Conservation (phyloP, 2,113 vertebrate genomes). For the Pomatostomus ruficeps region DNA sequence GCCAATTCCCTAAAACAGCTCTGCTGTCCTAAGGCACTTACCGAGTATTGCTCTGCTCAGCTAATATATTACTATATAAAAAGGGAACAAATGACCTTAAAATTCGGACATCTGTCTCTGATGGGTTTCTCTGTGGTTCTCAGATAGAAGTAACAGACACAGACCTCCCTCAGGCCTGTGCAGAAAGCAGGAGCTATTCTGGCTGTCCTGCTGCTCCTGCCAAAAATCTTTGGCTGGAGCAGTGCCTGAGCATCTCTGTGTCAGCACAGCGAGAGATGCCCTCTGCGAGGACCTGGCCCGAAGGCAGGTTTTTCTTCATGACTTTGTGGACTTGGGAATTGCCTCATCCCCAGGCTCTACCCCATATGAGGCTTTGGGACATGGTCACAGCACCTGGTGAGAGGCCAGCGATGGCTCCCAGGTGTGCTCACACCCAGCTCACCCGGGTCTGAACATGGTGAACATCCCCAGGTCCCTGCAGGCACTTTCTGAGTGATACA, state of each 20-base stretch:
- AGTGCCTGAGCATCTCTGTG: background rate
- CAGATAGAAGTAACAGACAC: background rate
- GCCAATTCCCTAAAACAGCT: slow-evolving; percentile 12
- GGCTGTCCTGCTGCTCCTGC: background rate
- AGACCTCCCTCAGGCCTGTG: background rate
- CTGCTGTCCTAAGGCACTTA: slow-evolving; percentile 28
- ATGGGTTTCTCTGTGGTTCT: background rate
- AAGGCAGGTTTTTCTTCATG: background rate
- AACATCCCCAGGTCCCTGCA: background rate
- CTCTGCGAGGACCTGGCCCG: background rate
- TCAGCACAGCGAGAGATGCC: background rate
- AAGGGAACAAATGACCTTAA: slow-evolving; percentile 28
- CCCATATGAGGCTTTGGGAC: accelerated
- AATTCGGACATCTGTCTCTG: slow-evolving; percentile 19
- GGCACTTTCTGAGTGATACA: accelerated
- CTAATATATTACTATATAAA: background rate
- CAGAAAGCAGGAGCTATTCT: background rate
- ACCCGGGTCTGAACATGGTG: accelerated
- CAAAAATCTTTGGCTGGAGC: background rate
- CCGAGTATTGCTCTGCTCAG: background rate
- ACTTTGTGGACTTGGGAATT: background rate
- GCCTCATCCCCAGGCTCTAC: background rate
- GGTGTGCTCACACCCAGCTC: background rate
- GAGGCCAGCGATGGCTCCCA: accelerated
- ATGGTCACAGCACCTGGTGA: accelerated